Evolutionary conservation across 1,140 invertebrate genomes (phyloP), one percentile per base, ranked within the genome.

Genomic region (Adelges cooleyi): DNA sequence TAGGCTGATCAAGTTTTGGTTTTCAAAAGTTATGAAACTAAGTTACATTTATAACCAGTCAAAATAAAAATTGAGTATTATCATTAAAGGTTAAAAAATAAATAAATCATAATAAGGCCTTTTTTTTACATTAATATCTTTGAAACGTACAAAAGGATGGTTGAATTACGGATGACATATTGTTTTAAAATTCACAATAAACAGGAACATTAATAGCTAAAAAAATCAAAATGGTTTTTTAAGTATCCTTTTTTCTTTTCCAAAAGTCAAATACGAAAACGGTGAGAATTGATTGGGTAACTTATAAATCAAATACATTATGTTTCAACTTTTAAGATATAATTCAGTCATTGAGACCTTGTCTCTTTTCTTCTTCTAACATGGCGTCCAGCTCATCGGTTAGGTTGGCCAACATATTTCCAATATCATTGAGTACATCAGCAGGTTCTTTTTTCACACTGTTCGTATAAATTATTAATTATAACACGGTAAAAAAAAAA

Each of bases 341-440:
- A n/a, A 27, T 62, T 29, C 44, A 62, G 72, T 82, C 80, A 62
- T 78, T 83, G 66, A 88, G 79, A 48, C 85, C 86, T 75, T 87
- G 86, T 53, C 87, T 81, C 77, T 90, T 90, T 71, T 92, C 90
- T 76, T 91, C 89, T 78, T 93, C 90, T 69, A 95, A 77, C 90
- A 95, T 94, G 67, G 91, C 91, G 75, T 95, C 92, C 52, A 95
- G 77, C 76, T 95, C 91, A 72, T 93, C 90, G 1, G 91, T 95
- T 13, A 95, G 78, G 77, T 93, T 93, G 54, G 91, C 90, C 66
- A 95, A 76, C 92, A 95, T 98, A 75, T 92, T 92, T 11, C 92
- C 94, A 70, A 98, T 98, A 74, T 98, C 93, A 73, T 92, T 94
- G 15, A 98, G 81, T 11, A 96, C 92, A 77, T 96, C 91, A 4